Evolutionary conservation across 2,888 invertebrate genomes (phyloP).

Genomic region (Drosophila koepferae): DNA sequence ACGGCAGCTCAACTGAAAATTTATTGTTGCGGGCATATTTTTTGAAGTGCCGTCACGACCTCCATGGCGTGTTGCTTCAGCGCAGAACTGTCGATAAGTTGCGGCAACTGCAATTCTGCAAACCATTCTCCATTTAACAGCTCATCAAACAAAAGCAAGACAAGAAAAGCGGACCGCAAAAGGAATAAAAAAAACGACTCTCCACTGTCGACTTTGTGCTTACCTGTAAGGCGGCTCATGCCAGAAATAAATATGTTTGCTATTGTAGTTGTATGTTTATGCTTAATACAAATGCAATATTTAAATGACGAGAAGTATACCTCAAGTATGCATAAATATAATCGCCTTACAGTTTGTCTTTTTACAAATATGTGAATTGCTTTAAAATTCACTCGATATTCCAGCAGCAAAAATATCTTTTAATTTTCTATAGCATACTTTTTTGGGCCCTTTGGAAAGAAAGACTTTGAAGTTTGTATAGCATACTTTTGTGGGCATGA

Average conservation of each 20-base stretch:
- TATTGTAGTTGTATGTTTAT: neutral
- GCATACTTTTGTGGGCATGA: slow-evolving; percentile 2
- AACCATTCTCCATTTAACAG: slow-evolving; percentile 61
- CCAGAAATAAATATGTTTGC: neutral
- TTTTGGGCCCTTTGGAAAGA: too few relatives aligned
- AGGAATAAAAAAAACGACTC: neutral
- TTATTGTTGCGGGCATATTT: slow-evolving; percentile 63
- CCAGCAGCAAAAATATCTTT: too few relatives aligned
- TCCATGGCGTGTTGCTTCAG: slow-evolving; percentile 47
- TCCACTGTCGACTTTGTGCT: neutral
- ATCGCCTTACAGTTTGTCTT: neutral
- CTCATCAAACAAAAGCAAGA: slow-evolving; percentile 53
- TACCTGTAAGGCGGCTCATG: neutral
- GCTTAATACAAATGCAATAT: neutral
- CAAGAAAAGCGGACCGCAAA: neutral
- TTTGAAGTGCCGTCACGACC: slow-evolving; percentile 57
- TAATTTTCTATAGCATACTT: too few relatives aligned
- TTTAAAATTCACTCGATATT: neutral
- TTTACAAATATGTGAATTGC: neutral
- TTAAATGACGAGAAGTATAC: neutral
- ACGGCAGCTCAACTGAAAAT: slow-evolving; percentile 53
- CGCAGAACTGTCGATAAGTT: slow-evolving; percentile 52
- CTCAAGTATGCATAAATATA: neutral
- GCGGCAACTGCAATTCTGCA: slow-evolving; percentile 16
- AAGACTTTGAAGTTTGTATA: neutral